These are phyloP conservation scores for Actinia tenebrosa DNA, from an alignment of 64 coral and sea anemone genomes.

Conservation along the genomic window DNA sequence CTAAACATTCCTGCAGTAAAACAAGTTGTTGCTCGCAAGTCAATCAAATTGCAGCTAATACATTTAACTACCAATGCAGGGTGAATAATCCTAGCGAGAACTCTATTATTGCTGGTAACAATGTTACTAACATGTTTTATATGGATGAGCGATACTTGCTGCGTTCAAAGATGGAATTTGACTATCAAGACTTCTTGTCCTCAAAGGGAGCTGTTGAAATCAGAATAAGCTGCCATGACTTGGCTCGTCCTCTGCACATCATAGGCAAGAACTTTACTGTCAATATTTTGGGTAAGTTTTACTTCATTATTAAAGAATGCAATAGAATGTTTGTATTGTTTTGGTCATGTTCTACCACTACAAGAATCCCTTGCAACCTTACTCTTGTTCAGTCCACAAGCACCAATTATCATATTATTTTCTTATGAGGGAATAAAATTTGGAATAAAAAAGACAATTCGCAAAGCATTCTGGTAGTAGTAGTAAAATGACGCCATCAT, in stretches of 20 bases:
- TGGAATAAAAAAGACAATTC: no score
- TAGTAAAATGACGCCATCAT: no score
- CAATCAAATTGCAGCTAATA: background rate
- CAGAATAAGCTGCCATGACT: constrained; percentile 37
- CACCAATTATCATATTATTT: no score
- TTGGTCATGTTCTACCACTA: no score
- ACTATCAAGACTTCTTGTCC: background rate
- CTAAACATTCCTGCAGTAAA: constrained; percentile 27
- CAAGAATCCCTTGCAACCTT: no score
- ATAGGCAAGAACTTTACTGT: constrained; percentile 31
- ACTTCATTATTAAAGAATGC: no score
- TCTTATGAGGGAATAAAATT: no score
- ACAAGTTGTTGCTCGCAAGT: constrained; percentile 25
- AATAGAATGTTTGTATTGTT: no score
- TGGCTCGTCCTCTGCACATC: constrained; percentile 30
- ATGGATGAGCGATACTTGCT: constrained; percentile 20
- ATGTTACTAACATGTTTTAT: constrained; percentile 12
- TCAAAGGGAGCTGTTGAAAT: constrained; percentile 21
- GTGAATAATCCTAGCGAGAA: constrained; percentile 10
- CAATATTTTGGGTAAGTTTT: constrained; percentile 16
- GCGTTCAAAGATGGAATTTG: background rate
- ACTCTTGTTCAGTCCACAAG: no score
- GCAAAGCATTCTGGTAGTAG: no score
- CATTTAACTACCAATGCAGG: constrained; percentile 26
- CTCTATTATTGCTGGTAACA: background rate